Evolutionary conservation across 92 coral and sea anemone genomes (phyloP), one percentile per base, ranked within the genome.

Genomic region (Bergia sp.): DNA sequence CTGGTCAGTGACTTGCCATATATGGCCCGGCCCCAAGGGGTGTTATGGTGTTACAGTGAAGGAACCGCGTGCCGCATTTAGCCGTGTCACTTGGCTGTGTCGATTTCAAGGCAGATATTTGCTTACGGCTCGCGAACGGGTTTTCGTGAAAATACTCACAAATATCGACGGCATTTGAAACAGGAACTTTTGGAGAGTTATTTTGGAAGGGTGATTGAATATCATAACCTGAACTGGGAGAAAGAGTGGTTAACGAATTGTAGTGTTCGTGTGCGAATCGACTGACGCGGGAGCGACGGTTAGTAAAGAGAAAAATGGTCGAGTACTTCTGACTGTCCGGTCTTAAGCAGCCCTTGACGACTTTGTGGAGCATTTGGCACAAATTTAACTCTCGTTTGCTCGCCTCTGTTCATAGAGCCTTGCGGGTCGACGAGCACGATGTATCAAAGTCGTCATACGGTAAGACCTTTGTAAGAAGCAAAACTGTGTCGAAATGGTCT

Each of bases 1-100:
- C 96, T 84, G 87, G 87, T 84, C 87, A 66, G 87, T 84, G 87
- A 84, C 87, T 97, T 93, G 93, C 99, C 99, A 93, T 97, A 97
- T 97, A 95, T 97, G 99, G 99, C 82, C 89, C 90, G 90, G 15
- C 57, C 96, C 98, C 96, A 96, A 88, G 91, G 97, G 99, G 99
- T 97, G 99, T 97, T 97, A 97, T 95, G 99, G 98, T 96, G 99
- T 93, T 97, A 92, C 95, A 91, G 92, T 92, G 93, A 90, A 92
- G 87, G 92, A 89, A 94, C 99, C 99, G 97, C 99, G 99, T 97
- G 99, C 98, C 96, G 95, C 96, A 95, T 88, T 95, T 89, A 92
- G 92, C 92, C 99, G 94, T 97, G 99, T 97, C 99, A 97, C 90
- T 97, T 97, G 95, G 95, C 96, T 93, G 98, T 95, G 98, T 95